Percentiles rank a stretch among this genome's conserved stretches.
Conservation (phyloP, 2,797 vertebrate species). For the Amblyopsis hoosieri region DNA sequence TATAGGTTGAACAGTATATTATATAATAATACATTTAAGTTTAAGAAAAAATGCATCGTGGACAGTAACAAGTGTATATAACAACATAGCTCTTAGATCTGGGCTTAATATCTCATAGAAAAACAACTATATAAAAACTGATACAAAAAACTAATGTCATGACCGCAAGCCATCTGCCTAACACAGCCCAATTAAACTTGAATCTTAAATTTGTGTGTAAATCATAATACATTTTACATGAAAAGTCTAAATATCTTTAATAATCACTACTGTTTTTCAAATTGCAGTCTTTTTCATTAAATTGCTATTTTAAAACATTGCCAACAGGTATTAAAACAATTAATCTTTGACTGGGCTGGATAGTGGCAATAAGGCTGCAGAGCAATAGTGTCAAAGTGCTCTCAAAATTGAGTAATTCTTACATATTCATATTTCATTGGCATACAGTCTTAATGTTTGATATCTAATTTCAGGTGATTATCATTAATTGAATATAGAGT, state of each 20-base stretch:
- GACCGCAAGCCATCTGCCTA: slow-evolving; percentile 20
- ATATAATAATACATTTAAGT: slow-evolving; percentile 13
- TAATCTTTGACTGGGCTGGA: not conserved
- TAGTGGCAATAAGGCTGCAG: slow-evolving; percentile 10
- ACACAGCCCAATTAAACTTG: slow-evolving; percentile 16
- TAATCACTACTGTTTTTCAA: too few species aligned
- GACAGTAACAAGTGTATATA: slow-evolving; percentile 40
- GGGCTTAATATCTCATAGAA: slow-evolving; percentile 22
- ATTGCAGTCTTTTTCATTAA: not conserved
- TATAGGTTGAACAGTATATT: slow-evolving; percentile 44
- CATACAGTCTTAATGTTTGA: not conserved
- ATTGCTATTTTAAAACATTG: not conserved
- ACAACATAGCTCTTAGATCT: slow-evolving; percentile 30
- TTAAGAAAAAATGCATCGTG: slow-evolving; percentile 20
- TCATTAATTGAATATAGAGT: not conserved
- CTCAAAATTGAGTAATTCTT: not conserved
- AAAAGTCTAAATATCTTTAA: not conserved
- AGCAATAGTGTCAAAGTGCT: slow-evolving; percentile 18
- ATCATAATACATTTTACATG: slow-evolving; percentile 9
- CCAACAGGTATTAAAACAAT: not conserved
- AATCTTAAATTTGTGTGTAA: not conserved
- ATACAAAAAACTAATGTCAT: slow-evolving; percentile 23
- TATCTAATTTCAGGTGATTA: not conserved
- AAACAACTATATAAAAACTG: slow-evolving; percentile 9
- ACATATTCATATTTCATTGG: slow-evolving; percentile 10